These are phyloP conservation scores for Tetanocera ferruginea DNA, from an alignment of 2,888 invertebrate genomes.

Conservation along the genomic window DNA sequence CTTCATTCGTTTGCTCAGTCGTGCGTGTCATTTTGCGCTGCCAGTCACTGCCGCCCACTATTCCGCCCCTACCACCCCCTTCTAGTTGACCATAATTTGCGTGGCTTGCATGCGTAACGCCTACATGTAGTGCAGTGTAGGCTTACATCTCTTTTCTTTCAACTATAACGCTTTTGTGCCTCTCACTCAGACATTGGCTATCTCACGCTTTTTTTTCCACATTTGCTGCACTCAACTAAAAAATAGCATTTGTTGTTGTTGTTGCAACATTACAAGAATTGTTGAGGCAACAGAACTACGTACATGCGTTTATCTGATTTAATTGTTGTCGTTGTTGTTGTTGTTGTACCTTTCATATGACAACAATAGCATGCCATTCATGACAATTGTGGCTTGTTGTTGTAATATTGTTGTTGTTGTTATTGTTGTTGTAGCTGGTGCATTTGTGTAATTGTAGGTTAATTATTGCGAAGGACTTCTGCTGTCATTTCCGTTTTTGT, in stretches of 20 bases:
- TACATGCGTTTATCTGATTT: not conserved
- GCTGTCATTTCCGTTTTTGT: constrained; percentile 38
- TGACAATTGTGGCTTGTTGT: not conserved
- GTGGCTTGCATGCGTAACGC: constrained; percentile 38
- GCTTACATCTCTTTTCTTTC: no score
- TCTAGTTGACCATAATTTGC: not conserved
- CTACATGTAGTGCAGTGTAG: constrained; percentile 4
- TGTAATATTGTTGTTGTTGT: not conserved
- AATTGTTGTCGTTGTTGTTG: not conserved
- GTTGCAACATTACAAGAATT: no score
- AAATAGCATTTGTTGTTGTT: no score
- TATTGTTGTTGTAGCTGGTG: constrained; percentile 4
- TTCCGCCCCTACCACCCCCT: not conserved
- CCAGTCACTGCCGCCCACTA: not conserved
- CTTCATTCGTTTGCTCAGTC: constrained; percentile 21
- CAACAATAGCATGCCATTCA: no score
- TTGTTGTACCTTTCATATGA: no score
- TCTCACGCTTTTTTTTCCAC: no score
- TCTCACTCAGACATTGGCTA: no score
- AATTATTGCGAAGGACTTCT: constrained; percentile 61
- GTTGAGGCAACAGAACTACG: no score
- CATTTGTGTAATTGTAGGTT: constrained; percentile 57
- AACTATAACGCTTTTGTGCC: no score
- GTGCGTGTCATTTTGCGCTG: constrained; percentile 9
- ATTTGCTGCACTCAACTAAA: no score